Percentiles rank a stretch among this genome's conserved stretches.
Evolutionary conservation across 1,140 invertebrate species (phyloP).

Genomic region (Rhyzopertha dominica): DNA sequence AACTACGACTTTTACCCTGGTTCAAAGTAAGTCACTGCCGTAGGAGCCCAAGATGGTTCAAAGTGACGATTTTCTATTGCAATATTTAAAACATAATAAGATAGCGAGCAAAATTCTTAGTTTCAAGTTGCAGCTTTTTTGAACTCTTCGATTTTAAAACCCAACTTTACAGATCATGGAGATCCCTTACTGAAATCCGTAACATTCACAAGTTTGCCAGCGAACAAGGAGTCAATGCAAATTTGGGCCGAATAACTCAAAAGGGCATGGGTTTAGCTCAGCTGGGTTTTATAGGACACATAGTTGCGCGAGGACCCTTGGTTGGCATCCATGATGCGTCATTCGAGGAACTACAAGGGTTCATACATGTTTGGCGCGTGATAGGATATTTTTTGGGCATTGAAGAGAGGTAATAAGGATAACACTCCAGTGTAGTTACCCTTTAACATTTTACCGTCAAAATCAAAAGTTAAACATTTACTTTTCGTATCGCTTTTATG

Average conservation of each 20-base stretch:
- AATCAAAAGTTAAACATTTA: neutral
- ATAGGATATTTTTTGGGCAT: constrained; percentile 73
- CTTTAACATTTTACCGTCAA: neutral
- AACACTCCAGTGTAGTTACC: too few relatives aligned
- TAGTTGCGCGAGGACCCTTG: constrained; percentile 57
- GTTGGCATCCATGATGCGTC: constrained; percentile 54
- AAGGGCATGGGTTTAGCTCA: constrained; percentile 74
- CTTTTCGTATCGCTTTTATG: too few relatives aligned
- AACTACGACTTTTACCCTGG: constrained; percentile 51
- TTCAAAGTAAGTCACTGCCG: constrained; percentile 52
- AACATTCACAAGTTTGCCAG: constrained; percentile 57
- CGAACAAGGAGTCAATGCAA: constrained; percentile 44
- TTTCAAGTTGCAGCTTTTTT: neutral
- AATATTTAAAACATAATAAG: neutral
- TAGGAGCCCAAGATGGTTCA: too few relatives aligned
- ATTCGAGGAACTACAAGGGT: constrained; percentile 59
- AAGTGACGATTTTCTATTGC: too few relatives aligned
- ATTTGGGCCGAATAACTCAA: constrained; percentile 55
- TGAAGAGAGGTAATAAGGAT: constrained; percentile 58
- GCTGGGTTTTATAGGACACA: constrained; percentile 76
- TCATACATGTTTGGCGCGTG: constrained; percentile 74
- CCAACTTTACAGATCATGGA: constrained; percentile 49
- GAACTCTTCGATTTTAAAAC: constrained; percentile 7
- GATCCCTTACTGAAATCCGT: constrained; percentile 59
- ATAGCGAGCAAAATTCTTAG: constrained; percentile 3